Evolutionary conservation across 2,113 vertebrate species (phyloP), one percentile per base, ranked within the genome.

Genomic region (Laticauda laticaudata): DNA sequence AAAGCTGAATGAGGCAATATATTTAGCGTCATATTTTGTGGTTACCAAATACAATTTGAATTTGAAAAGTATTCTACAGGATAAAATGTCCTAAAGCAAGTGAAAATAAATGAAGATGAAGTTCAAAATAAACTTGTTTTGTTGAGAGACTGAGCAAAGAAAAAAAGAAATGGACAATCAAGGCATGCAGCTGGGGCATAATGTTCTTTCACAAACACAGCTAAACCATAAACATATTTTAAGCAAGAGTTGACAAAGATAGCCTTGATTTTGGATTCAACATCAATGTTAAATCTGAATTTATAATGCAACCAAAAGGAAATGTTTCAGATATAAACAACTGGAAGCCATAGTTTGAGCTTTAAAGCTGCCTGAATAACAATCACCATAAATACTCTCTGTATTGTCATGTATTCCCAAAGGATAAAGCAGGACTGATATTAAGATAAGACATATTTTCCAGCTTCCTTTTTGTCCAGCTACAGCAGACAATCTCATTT

Each of bases 161-260:
- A 93, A 92, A 69, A n/a, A 88, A 92, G 51, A 34, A 45, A 93
- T 87, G 92, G 57, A 87, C 87, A 87, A 93, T 93, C 92, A 93
- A 92, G 61, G 18, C 53, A 21, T 87, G n/a, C 29, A 90, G 57
- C 14, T 86, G 92, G 75, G 90, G 56, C 81, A 90, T 53, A 64
- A 90, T 89, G 75, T 43, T 75, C 34, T 90, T 93, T 87, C 69
- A 90, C 56, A 90, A 93, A 64, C 88, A 93, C 48, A 53, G n/a
- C 56, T 90, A 93, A 93, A 93, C 86, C 45, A 93, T 45, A 89
- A 81, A 43, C 39, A 43, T 55, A 21, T 92, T 92, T 87, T 34
- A 21, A 92, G 89, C 54, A 57, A 92, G 64, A 92, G 29, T 54
- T 89, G 54, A 85, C 15, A 85, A 92, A 55, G 18, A 12, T 85